These are phyloP conservation scores for Campylomormyrus numenius DNA, from an alignment of 2,113 vertebrate genomes.

Conservation along the genomic window DNA sequence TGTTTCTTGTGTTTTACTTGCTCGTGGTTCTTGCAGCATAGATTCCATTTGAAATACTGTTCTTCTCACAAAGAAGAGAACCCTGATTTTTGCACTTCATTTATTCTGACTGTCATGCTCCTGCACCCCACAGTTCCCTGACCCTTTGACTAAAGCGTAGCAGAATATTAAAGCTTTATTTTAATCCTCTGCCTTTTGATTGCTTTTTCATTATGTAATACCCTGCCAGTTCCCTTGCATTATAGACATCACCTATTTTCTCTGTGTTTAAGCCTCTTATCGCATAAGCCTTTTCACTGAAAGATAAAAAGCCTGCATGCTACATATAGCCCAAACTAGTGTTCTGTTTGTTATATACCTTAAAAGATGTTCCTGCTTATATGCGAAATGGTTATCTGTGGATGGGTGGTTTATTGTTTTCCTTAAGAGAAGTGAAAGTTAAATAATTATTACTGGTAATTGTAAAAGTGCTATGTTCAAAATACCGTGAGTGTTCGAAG, in stretches of 20 bases:
- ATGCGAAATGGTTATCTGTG: background rate
- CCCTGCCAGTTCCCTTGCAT: constrained; percentile 37
- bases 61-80: background rate
- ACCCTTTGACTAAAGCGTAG: constrained; percentile 21
- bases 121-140: background rate
- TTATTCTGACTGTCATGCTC: constrained; percentile 15
- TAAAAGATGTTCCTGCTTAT: background rate
- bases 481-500: background rate
- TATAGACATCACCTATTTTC: constrained; percentile 56
- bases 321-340: constrained; percentile 43
- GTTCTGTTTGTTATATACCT: constrained; percentile 40
- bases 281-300: constrained; percentile 53
- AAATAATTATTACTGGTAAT: background rate
- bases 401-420: background rate
- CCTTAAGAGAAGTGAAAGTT: background rate
- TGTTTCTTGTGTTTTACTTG: constrained; percentile 1
- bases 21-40: background rate
- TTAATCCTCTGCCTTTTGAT: constrained; percentile 55
- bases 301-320: constrained; percentile 53
- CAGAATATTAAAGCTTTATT: constrained; percentile 57
- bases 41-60: background rate
- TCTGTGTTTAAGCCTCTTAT: constrained; percentile 60
- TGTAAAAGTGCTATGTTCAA: background rate
- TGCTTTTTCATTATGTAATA: constrained; percentile 58
- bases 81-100: constrained; percentile 15